Percentiles rank a stretch among this genome's conserved stretches.
Conservation (phyloP, 2,113 vertebrate species). For the Pyxicephalus adspersus region DNA sequence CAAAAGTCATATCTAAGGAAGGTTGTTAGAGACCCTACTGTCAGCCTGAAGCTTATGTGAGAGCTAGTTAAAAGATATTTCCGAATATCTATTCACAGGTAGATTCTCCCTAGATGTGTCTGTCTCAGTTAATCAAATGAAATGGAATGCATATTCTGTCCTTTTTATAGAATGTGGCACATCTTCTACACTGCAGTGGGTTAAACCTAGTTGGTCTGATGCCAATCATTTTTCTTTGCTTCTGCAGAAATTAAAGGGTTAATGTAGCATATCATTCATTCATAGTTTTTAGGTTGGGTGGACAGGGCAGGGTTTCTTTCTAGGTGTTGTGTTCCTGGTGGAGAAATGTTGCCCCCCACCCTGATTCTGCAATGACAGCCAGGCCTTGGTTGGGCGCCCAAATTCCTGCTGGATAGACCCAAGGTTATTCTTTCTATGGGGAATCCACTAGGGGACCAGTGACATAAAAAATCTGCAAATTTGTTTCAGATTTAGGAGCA, state of each 20-base stretch:
- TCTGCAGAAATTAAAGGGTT: background rate
- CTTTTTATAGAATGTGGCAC: background rate
- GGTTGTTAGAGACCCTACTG: conserved; percentile 43
- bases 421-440: no score
- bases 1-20: conserved; percentile 37
- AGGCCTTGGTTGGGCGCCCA: no score
- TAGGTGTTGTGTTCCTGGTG: no score
- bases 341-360: no score
- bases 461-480: no score
- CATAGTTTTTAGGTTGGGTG: background rate
- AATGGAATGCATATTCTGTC: background rate
- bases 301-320: background rate
- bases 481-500: no score
- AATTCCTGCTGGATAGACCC: no score
- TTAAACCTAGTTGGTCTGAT: background rate
- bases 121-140: conserved; percentile 32
- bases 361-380: no score
- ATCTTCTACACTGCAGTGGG: background rate
- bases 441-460: no score
- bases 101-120: conserved; percentile 22
- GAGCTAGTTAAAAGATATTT: conserved; percentile 45
- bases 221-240: no score
- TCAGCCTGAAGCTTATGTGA: conserved; percentile 3
- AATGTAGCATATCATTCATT: background rate
- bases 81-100: conserved; percentile 46